These are phyloP conservation scores for Clamator glandarius DNA, from an alignment of 2,797 vertebrate species.

Conservation along the genomic window DNA sequence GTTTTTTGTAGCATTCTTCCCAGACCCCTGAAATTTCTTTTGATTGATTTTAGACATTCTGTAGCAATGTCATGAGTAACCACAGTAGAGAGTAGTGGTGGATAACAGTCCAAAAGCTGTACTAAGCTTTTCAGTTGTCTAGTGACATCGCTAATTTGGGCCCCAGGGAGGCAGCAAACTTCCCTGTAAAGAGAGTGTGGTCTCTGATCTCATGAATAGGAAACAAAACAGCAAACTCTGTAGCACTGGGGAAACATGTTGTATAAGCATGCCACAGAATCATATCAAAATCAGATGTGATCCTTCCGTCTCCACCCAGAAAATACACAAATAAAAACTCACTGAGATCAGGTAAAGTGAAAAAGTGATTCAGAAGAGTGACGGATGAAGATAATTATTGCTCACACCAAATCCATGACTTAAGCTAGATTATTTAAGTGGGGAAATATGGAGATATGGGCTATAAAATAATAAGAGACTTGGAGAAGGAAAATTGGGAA, in stretches of 20 bases:
- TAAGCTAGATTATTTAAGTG: not conserved
- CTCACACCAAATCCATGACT: too few species aligned
- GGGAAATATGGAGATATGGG: not conserved
- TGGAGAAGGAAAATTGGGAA: not conserved
- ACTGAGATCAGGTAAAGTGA: not conserved
- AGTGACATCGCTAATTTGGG: not conserved
- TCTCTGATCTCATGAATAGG: not conserved
- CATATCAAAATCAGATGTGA: not conserved
- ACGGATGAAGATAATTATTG: too few species aligned
- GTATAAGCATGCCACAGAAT: not conserved
- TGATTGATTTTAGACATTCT: not conserved
- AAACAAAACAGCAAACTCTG: not conserved
- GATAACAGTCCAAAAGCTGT: not conserved
- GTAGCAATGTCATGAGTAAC: not conserved
- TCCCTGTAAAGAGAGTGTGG: not conserved
- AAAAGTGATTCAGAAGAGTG: not conserved
- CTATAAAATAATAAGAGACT: not conserved
- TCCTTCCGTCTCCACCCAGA: not conserved
- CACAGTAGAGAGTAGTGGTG: not conserved
- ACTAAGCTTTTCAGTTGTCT: not conserved
- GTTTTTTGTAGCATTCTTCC: not conserved
- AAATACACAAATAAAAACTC: not conserved
- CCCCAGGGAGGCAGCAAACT: not conserved
- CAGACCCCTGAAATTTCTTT: not conserved
- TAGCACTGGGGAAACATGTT: not conserved